These are phyloP conservation scores for Gibbula magus DNA, from an alignment of 2,888 invertebrate species.

Conservation along the genomic window DNA sequence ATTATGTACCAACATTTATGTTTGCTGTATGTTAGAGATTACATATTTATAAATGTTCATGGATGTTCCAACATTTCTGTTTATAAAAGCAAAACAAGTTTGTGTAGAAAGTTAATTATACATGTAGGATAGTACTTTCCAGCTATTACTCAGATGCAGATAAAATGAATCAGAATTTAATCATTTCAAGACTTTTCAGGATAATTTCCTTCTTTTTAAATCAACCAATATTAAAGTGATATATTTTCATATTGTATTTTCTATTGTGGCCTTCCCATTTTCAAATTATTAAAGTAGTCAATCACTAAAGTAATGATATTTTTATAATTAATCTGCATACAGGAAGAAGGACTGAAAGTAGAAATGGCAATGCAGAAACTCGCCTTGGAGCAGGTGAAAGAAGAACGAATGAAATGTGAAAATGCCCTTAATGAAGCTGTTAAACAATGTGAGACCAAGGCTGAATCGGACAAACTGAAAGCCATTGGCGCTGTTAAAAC, in stretches of 20 bases:
- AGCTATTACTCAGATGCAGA: too few species aligned
- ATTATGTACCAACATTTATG: too few species aligned
- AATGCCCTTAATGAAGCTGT: constrained; percentile 54
- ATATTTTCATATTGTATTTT: neutral
- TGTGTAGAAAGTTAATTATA: too few species aligned
- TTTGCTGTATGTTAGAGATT: too few species aligned
- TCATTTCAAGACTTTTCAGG: neutral
- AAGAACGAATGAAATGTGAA: constrained; percentile 59
- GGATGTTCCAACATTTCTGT: too few species aligned
- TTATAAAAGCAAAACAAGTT: too few species aligned
- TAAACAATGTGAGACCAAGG: constrained; percentile 45
- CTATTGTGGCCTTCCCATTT: neutral
- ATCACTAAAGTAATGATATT: neutral
- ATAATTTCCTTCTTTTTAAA: neutral
- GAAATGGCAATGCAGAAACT: constrained; percentile 68
- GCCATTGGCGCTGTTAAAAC: constrained; percentile 55
- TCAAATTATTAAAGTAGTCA: neutral
- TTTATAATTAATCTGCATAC: constrained; percentile 19
- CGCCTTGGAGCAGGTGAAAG: constrained; percentile 63
- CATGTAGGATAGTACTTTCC: too few species aligned
- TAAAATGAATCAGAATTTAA: too few species aligned
- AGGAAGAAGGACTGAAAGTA: constrained; percentile 66
- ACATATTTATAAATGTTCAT: too few species aligned
- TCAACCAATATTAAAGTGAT: neutral
- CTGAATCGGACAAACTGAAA: constrained; percentile 46